Percentiles rank a stretch among this genome's conserved stretches.
Evolutionary conservation across 2,797 vertebrate species (phyloP).

Genomic region (Phalloptychus januarius): DNA sequence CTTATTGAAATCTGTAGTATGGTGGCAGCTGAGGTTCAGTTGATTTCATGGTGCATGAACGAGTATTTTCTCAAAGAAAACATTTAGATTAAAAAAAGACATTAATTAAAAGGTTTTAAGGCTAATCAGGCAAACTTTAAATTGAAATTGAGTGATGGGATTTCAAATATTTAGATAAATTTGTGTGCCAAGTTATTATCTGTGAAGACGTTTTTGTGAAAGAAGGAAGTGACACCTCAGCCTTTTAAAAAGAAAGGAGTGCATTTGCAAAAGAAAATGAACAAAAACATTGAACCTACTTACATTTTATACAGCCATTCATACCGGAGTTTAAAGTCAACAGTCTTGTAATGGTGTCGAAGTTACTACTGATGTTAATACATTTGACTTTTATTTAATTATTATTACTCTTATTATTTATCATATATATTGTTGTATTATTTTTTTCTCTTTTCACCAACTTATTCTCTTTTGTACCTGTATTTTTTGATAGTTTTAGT

Average conservation of each 20-base stretch:
- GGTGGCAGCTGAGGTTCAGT: slow-evolving; percentile 13
- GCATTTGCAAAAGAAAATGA: slow-evolving; percentile 6
- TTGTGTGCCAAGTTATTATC: not conserved
- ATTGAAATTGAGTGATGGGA: not conserved
- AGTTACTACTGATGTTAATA: not conserved
- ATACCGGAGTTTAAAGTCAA: not conserved
- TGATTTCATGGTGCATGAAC: not conserved
- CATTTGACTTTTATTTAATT: too few species aligned
- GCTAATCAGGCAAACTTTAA: not conserved
- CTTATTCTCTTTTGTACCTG: not conserved
- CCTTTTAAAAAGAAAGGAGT: not conserved
- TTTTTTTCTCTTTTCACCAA: too few species aligned
- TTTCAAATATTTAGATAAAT: not conserved
- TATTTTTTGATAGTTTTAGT: not conserved
- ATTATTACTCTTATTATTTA: too few species aligned
- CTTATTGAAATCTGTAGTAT: not conserved
- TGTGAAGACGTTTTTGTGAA: not conserved
- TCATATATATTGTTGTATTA: too few species aligned
- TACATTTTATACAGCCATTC: not conserved
- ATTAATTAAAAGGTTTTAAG: not conserved
- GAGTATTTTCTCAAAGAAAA: slow-evolving; percentile 1
- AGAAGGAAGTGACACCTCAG: not conserved
- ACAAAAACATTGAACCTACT: not conserved
- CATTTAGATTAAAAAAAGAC: not conserved
- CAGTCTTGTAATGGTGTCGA: not conserved